phyloP scores from a whole-genome alignment of 2,113 vertebrate genomes.

The Hemibagrus wyckioides region DNA sequence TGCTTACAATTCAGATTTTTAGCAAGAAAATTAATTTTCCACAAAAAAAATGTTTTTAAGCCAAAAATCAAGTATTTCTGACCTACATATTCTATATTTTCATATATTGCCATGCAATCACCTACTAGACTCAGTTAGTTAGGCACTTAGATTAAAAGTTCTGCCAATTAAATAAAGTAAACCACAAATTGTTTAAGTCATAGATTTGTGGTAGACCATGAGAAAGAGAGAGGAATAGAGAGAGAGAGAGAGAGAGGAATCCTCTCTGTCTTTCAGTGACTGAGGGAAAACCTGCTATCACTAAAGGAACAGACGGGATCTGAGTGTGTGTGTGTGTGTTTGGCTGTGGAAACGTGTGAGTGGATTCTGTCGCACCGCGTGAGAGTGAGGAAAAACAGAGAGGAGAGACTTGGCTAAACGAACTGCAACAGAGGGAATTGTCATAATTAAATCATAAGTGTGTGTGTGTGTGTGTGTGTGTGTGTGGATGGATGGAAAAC shows the following conservation, averaged over 20 bases:
- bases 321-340: conserved; percentile 27
- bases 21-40: too few species aligned
- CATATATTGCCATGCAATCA: too few species aligned
- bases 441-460: conserved; percentile 47
- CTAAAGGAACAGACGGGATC: conserved; percentile 30
- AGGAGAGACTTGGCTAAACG: conserved; percentile 45
- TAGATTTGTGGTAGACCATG: background rate
- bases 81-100: background rate
- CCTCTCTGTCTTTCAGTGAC: conserved; percentile 9
- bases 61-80: too few species aligned
- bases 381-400: conserved; percentile 37
- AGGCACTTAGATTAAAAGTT: background rate
- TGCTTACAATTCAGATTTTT: background rate
- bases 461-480: conserved; percentile 23
- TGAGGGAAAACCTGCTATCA: conserved; percentile 16
- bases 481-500: background rate
- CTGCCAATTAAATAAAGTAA: background rate
- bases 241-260: conserved; percentile 6
- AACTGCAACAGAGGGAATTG: conserved; percentile 45
- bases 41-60: too few species aligned
- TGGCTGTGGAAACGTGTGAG: conserved; percentile 32
- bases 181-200: background rate
- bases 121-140: background rate
- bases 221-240: background rate
- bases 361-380: conserved; percentile 26